A percentile compares a stretch with the other conserved stretches of the same genome.
These are phyloP conservation scores for Garra rufa DNA, from an alignment of 2,113 vertebrate genomes.

Conservation along the genomic window DNA sequence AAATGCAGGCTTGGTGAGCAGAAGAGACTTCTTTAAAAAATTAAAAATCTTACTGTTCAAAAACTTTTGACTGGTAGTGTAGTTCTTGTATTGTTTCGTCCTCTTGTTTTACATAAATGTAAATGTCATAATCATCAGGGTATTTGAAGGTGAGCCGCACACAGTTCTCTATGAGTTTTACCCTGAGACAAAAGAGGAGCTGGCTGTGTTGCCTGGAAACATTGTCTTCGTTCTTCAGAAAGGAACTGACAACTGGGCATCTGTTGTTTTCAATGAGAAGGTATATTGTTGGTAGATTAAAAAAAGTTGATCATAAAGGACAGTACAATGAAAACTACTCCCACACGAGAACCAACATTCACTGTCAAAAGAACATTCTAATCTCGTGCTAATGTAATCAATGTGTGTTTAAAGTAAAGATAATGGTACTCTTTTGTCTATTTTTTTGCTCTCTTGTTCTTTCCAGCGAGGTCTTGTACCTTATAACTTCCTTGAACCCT, in stretches of 20 bases:
- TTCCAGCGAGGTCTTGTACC: constrained; percentile 91
- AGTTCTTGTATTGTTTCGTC: not conserved
- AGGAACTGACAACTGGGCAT: constrained; percentile 92
- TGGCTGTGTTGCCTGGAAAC: constrained; percentile 91
- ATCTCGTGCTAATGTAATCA: not conserved
- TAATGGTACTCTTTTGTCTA: not conserved
- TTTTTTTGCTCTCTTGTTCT: not conserved
- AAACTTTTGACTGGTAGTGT: too few relatives aligned
- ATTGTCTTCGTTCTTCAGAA: constrained; percentile 94
- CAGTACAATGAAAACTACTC: not conserved
- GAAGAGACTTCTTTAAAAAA: too few relatives aligned
- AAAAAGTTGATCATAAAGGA: not conserved
- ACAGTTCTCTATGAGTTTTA: constrained; percentile 88
- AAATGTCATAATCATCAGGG: constrained; percentile 72
- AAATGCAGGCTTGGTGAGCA: too few relatives aligned
- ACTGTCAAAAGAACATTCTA: not conserved
- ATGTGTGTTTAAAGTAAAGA: not conserved
- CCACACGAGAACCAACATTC: not conserved
- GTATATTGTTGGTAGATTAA: constrained; percentile 65
- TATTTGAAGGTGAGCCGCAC: constrained; percentile 87
- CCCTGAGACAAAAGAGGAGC: constrained; percentile 86
- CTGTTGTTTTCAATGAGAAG: constrained; percentile 92
- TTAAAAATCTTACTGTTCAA: too few relatives aligned
- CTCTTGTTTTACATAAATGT: not conserved
- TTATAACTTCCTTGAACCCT: constrained; percentile 88